phyloP scores from a whole-genome alignment of 1,140 invertebrate genomes.

The Neocloeon triangulifer region DNA sequence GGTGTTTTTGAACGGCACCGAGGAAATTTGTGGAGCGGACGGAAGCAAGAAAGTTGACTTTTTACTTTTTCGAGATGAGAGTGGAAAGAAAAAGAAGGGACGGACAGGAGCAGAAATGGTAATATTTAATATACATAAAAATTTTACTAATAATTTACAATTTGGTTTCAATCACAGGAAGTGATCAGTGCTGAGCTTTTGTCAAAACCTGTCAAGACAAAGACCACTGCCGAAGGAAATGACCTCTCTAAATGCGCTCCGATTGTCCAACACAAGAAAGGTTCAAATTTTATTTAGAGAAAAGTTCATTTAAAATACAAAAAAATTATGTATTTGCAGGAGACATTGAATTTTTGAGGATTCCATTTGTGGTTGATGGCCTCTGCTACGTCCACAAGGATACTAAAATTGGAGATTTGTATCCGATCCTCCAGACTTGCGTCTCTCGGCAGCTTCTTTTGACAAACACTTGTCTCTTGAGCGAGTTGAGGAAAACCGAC shows the following conservation, averaged over 20 bases:
- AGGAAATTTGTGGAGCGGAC: too few species aligned
- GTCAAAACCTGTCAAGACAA: too few species aligned
- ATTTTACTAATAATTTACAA: too few species aligned
- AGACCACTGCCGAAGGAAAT: too few species aligned
- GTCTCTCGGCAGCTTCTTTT: conserved; percentile 39
- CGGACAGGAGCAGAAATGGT: conserved; percentile 2
- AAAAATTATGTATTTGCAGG: conserved; percentile 14
- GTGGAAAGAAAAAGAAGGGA: too few species aligned
- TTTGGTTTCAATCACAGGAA: too few species aligned
- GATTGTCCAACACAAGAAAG: conserved; percentile 22
- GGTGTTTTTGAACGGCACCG: too few species aligned
- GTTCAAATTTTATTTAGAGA: conserved; percentile 13
- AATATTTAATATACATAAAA: too few species aligned
- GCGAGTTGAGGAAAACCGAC: conserved; percentile 20
- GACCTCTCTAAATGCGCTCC: conserved; percentile 24
- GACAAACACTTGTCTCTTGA: conserved; percentile 31
- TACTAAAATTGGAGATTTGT: conserved; percentile 33
- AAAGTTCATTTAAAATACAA: conserved; percentile 3
- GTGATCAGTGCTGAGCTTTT: too few species aligned
- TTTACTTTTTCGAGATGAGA: too few species aligned
- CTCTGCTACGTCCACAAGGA: conserved; percentile 40
- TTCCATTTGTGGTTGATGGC: conserved; percentile 39
- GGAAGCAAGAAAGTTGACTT: too few species aligned
- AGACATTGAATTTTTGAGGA: conserved; percentile 20
- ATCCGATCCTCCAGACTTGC: conserved; percentile 47